A percentile compares a stretch with the other conserved stretches of the same genome.
Evolutionary conservation across 2,888 invertebrate species (phyloP).

Genomic region (Hemicrepidius hirtus): DNA sequence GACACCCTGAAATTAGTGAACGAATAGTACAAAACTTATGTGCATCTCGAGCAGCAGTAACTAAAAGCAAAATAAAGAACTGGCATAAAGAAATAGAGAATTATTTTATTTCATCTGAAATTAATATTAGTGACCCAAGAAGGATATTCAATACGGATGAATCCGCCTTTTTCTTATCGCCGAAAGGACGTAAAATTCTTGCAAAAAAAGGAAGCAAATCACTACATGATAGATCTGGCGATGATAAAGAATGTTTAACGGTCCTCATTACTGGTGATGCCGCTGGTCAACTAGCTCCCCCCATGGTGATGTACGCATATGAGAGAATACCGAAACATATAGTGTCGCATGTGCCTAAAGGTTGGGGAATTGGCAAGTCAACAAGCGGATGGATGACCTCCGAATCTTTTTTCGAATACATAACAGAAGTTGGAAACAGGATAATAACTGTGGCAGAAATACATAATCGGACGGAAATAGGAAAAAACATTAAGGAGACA

Average conservation of each 20-base stretch:
- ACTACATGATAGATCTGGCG: neutral
- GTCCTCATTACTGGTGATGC: constrained; percentile 53
- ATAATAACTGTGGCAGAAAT: no score
- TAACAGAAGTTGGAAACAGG: no score
- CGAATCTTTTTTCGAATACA: constrained; percentile 65
- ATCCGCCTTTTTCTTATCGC: constrained; percentile 22
- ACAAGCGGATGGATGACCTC: constrained; percentile 71
- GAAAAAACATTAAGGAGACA: no score
- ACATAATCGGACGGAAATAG: no score
- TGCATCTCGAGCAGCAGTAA: constrained; percentile 58
- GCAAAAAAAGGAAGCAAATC: constrained; percentile 20
- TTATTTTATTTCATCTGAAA: constrained; percentile 59
- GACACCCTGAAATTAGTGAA: constrained; percentile 57
- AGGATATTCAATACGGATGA: constrained; percentile 21
- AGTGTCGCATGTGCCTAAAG: constrained; percentile 59
- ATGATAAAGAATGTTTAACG: constrained; percentile 31
- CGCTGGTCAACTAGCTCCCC: constrained; percentile 54
- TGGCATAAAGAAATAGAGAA: constrained; percentile 62
- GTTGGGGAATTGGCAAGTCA: constrained; percentile 68
- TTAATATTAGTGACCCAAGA: constrained; percentile 48
- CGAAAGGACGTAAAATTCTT: constrained; percentile 14
- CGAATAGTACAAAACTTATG: constrained; percentile 61
- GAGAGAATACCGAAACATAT: constrained; percentile 61
- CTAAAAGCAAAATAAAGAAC: constrained; percentile 53
- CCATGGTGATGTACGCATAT: constrained; percentile 62